Conservation (phyloP, 2,888 invertebrate genomes). For the Eremobia ochroleuca region DNA sequence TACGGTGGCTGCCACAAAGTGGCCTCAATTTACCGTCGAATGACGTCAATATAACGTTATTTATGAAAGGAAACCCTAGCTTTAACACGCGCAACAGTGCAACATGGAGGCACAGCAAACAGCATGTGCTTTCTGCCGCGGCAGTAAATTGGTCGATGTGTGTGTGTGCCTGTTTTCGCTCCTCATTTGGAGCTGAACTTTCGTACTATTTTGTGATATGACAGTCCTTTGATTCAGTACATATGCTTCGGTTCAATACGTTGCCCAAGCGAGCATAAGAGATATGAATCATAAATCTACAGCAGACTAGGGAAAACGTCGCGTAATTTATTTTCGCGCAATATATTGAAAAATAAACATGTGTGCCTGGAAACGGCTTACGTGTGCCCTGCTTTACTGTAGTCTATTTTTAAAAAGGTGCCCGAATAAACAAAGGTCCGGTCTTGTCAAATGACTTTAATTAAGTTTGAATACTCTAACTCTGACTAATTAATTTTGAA, state of each 20-base stretch:
- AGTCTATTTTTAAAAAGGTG: neutral
- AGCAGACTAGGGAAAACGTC: slow-evolving; percentile 31
- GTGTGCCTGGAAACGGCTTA: neutral
- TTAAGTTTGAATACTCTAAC: slow-evolving; percentile 2
- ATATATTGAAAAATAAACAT: slow-evolving; percentile 51
- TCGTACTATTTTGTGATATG: neutral
- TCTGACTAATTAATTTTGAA: neutral
- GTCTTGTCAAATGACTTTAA: neutral
- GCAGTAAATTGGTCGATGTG: neutral
- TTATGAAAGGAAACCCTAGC: neutral
- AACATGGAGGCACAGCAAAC: neutral
- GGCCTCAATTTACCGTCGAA: too few species aligned
- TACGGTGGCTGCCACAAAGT: too few species aligned
- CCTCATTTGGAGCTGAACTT: neutral
- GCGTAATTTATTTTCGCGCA: slow-evolving; percentile 40
- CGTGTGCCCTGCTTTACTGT: neutral
- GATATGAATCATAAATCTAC: slow-evolving; percentile 53
- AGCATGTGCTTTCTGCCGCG: too few species aligned
- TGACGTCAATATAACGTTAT: too few species aligned
- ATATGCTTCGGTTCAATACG: slow-evolving; percentile 33
- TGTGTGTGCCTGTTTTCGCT: neutral
- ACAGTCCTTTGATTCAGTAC: neutral
- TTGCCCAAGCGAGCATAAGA: slow-evolving; percentile 35
- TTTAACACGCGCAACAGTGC: neutral
- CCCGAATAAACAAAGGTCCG: neutral